A percentile compares a stretch with the other conserved stretches of the same genome.
phyloP scores from a whole-genome alignment of 2,888 invertebrate genomes.

The Marasmarcha lunaedactyla region DNA sequence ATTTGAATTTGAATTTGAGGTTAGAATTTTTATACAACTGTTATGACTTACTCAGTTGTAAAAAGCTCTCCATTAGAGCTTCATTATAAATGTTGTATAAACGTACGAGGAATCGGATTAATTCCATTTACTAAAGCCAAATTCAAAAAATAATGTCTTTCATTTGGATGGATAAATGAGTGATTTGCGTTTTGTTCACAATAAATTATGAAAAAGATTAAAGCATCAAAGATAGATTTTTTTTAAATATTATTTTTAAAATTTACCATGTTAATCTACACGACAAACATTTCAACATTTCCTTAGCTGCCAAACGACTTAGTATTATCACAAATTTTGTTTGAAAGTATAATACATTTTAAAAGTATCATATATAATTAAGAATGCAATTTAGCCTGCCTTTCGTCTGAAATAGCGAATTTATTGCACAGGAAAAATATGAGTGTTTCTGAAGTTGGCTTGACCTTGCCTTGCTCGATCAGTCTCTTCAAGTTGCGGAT shows the following conservation, averaged over 20 bases:
- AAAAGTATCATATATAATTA: slow-evolving; percentile 6
- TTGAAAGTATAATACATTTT: slow-evolving; percentile 2
- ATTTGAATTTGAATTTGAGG: too few relatives aligned
- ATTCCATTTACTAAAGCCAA: too few relatives aligned
- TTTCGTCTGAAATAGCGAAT: slow-evolving; percentile 56
- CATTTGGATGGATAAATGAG: too few relatives aligned
- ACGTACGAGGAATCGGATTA: too few relatives aligned
- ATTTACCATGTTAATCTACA: slow-evolving; percentile 2
- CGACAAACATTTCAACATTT: too few relatives aligned
- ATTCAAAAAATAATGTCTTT: too few relatives aligned
- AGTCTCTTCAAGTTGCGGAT: slow-evolving; percentile 67
- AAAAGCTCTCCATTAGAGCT: too few relatives aligned
- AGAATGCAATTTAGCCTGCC: slow-evolving; percentile 19
- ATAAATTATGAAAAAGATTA: slow-evolving; percentile 39
- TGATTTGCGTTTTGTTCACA: too few relatives aligned
- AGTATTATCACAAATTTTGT: neutral
- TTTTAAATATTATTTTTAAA: slow-evolving; percentile 36
- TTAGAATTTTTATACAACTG: too few relatives aligned
- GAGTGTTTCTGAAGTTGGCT: slow-evolving; percentile 56
- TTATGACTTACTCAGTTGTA: too few relatives aligned
- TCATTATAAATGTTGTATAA: too few relatives aligned
- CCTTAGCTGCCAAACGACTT: neutral
- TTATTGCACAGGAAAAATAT: slow-evolving; percentile 67
- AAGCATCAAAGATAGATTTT: slow-evolving; percentile 51
- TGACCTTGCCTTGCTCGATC: slow-evolving; percentile 55